Conservation (phyloP, 2,113 vertebrate genomes). For the Microcebus jonahi region DNA sequence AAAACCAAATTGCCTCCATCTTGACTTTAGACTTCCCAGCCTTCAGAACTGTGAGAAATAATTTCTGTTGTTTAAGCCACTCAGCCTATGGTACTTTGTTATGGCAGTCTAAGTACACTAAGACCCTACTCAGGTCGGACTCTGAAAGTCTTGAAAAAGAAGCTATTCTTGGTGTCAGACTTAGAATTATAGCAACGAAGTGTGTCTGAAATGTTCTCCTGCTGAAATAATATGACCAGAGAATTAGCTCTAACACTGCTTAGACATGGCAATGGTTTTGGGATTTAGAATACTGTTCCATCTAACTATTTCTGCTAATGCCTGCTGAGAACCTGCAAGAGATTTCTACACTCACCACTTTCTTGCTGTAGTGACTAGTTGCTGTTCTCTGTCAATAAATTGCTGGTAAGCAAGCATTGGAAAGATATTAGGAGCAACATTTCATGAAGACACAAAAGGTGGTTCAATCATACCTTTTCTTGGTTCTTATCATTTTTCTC, state of each 20-base stretch:
- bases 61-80: not conserved
- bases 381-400: not conserved
- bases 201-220: not conserved
- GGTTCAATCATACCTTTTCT: slow-evolving; percentile 86
- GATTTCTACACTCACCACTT: not conserved
- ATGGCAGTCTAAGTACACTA: not conserved
- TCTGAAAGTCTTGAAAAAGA: not conserved
- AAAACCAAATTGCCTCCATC: not conserved
- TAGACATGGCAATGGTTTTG: not conserved
- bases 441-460: not conserved
- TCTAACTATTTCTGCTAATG: not conserved
- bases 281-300: not conserved
- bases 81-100: not conserved
- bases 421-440: not conserved
- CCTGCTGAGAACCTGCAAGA: not conserved
- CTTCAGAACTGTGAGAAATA: not conserved
- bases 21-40: not conserved
- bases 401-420: not conserved
- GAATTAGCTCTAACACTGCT: not conserved
- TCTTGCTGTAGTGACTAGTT: not conserved
- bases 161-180: not conserved
- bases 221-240: not conserved
- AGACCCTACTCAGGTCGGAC: not conserved
- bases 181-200: not conserved
- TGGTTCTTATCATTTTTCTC: slow-evolving; percentile 94